These are phyloP conservation scores for Caenorhabditis sp. DNA, from an alignment of 2,888 invertebrate genomes.

Conservation along the genomic window DNA sequence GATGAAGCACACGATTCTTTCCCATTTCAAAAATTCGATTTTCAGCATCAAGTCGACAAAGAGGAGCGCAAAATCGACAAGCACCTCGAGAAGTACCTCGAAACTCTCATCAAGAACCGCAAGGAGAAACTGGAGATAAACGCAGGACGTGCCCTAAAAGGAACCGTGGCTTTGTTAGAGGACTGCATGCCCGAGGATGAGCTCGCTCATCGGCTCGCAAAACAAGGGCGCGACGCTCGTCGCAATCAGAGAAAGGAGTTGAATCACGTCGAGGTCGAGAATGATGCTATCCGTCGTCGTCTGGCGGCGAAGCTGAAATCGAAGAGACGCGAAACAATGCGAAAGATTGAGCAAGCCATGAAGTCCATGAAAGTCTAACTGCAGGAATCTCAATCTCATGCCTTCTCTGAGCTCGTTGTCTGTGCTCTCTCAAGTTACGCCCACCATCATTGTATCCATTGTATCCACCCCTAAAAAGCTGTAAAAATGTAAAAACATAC, in stretches of 20 bases:
- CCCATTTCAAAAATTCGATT: too few species aligned
- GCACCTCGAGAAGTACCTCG: constrained; percentile 10
- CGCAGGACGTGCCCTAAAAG: background rate
- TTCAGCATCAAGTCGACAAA: constrained; percentile 16
- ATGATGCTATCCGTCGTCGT: background rate
- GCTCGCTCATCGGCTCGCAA: background rate
- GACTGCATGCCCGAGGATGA: background rate
- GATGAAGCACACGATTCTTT: too few species aligned
- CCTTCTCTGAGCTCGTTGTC: too few species aligned
- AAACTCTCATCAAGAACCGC: background rate
- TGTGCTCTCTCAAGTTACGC: too few species aligned
- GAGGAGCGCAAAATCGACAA: constrained; percentile 4
- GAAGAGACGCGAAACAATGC: background rate
- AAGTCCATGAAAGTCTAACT: too few species aligned
- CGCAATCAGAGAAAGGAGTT: background rate
- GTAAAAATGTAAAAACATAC: too few species aligned
- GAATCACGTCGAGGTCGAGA: background rate
- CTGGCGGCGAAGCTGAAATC: background rate
- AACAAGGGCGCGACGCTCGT: constrained; percentile 18
- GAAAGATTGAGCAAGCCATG: background rate
- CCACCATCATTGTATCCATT: too few species aligned
- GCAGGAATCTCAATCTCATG: too few species aligned
- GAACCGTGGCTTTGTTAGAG: too few species aligned
- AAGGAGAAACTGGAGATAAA: too few species aligned
- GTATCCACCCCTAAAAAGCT: too few species aligned